Evolutionary conservation across 2,797 vertebrate species (phyloP).

Genomic region (Micromesistius poutassou): DNA sequence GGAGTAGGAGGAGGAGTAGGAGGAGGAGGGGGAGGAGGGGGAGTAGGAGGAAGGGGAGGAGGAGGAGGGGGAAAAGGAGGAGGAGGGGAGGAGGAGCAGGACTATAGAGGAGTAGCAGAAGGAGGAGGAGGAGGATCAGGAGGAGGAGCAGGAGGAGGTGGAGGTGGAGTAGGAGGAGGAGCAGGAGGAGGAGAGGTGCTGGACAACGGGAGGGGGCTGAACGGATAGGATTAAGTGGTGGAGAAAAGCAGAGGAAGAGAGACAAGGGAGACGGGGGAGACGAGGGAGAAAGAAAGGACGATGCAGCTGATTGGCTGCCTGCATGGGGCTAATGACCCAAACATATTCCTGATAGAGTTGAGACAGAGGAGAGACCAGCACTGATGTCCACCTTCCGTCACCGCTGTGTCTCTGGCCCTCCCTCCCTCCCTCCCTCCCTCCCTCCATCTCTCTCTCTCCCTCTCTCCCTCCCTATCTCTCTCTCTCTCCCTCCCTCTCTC

Average conservation of each 20-base stretch:
- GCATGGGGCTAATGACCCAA: slow-evolving; percentile 1
- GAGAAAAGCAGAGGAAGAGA: not conserved
- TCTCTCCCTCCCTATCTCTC: not conserved
- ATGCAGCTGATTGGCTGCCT: slow-evolving; percentile 3
- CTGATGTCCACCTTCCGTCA: not conserved
- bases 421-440: not conserved
- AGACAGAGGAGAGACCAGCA: not conserved
- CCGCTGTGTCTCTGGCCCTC: not conserved
- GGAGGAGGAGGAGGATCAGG: not conserved
- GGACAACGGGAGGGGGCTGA: not conserved
- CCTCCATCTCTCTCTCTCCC: not conserved
- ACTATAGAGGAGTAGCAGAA: not conserved
- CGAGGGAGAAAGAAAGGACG: not conserved
- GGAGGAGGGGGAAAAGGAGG: not conserved
- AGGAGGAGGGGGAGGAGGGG: not conserved
- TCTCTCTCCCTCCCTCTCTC: not conserved
- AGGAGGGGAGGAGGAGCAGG: not conserved
- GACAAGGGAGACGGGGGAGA: not conserved
- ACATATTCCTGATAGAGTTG: not conserved
- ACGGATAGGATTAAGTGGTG: not conserved
- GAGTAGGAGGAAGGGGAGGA: not conserved
- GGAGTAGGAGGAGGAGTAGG: not conserved
- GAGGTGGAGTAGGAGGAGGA: not conserved
- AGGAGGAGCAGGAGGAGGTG: not conserved
- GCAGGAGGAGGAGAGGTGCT: not conserved